Evolutionary conservation across 2,888 invertebrate genomes (phyloP).

Genomic region (Clitarchus hookeri): DNA sequence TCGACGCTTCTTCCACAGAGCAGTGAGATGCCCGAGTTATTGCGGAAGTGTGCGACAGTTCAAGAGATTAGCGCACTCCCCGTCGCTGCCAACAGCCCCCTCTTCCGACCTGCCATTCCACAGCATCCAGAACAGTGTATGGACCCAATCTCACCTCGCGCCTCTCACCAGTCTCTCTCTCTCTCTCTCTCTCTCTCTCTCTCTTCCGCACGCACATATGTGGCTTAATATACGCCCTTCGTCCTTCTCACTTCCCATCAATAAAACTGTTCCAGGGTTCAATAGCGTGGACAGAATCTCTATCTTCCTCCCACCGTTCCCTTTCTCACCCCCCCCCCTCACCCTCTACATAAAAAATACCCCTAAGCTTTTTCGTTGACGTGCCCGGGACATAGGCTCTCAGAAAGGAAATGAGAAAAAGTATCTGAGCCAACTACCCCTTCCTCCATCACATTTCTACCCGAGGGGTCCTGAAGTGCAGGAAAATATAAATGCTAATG

Average conservation of each 20-base stretch:
- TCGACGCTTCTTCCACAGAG: background rate
- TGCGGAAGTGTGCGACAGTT: background rate
- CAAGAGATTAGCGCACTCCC: background rate
- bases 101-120: background rate
- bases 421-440: background rate
- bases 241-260: background rate
- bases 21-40: background rate
- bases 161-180: background rate
- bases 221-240: background rate
- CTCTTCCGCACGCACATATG: too few relatives aligned
- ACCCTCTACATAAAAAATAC: too few relatives aligned
- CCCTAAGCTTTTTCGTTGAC: background rate
- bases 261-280: constrained; percentile 1
- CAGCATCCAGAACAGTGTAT: background rate
- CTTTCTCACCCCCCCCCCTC: background rate
- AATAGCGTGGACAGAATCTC: background rate
- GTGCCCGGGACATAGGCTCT: background rate
- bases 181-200: too few relatives aligned
- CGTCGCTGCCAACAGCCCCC: background rate
- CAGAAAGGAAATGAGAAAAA: constrained; percentile 9
- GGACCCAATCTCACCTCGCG: background rate
- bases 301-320: background rate
- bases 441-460: background rate
- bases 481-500: background rate
- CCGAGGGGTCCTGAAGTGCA: background rate